Percentiles rank a stretch among this genome's conserved stretches.
Conservation (phyloP, 1,140 invertebrate genomes). For the Aphidius gifuensis region DNA sequence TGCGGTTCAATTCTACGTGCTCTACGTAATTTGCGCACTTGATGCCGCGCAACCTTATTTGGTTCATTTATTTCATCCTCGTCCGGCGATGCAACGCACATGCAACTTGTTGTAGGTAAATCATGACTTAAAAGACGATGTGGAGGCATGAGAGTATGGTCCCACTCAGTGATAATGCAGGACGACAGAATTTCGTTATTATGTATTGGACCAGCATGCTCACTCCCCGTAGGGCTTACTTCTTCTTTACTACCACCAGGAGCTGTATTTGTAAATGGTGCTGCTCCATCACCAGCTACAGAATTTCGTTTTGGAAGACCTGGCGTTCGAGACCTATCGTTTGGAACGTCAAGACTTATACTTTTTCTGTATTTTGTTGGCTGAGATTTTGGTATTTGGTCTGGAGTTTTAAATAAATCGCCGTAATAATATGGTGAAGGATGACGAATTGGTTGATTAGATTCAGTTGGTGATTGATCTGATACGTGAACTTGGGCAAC, state of each 20-base stretch:
- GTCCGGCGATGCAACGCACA: conserved; percentile 60
- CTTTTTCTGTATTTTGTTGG: conserved; percentile 59
- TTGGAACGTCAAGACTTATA: conserved; percentile 66
- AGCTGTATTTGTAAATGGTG: conserved; percentile 18
- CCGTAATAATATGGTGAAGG: conserved; percentile 78
- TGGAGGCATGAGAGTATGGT: conserved; percentile 54
- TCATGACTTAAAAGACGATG: conserved; percentile 51
- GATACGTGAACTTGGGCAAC: conserved; percentile 45
- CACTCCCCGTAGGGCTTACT: conserved; percentile 42
- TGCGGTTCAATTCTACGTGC: conserved; percentile 43
- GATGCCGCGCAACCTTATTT: conserved; percentile 55
- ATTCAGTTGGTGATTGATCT: conserved; percentile 48
- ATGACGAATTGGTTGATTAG: conserved; percentile 58
- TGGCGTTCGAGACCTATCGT: conserved; percentile 51
- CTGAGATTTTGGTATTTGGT: conserved; percentile 39
- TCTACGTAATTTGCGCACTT: conserved; percentile 51
- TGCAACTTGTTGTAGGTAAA: conserved; percentile 59
- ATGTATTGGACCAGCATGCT: conserved; percentile 37
- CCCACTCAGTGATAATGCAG: conserved; percentile 53
- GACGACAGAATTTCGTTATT: conserved; percentile 46
- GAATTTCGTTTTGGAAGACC: conserved; percentile 62
- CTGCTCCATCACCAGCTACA: conserved; percentile 63
- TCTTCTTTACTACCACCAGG: conserved; percentile 28
- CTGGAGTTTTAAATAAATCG: conserved; percentile 63
- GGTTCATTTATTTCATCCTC: conserved; percentile 59